phyloP scores from a whole-genome alignment of 2,113 vertebrate species.

The Puffinus mauretanicus region DNA sequence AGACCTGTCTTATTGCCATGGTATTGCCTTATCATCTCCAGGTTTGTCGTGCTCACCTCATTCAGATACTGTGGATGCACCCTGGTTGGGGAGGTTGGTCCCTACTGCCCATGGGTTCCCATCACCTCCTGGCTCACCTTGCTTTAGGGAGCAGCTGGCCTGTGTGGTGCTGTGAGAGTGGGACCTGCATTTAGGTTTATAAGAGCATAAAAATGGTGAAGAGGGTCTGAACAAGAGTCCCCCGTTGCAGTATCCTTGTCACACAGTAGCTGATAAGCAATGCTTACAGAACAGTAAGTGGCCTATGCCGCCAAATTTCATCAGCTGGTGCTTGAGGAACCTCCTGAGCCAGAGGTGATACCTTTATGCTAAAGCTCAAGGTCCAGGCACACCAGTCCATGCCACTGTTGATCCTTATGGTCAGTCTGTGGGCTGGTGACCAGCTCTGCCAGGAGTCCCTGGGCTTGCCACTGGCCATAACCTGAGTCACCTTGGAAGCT shows the following conservation, averaged over 20 bases:
- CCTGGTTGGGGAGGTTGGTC: background rate
- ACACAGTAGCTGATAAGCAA: background rate
- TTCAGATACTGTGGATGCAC: background rate
- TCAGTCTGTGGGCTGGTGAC: background rate
- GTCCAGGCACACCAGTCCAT: background rate
- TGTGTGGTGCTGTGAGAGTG: rapidly evolving
- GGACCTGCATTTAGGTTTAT: background rate
- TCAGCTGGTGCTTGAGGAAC: background rate
- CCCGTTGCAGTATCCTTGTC: background rate
- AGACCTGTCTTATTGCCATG: rapidly evolving
- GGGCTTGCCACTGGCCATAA: background rate
- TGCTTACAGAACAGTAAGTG: background rate
- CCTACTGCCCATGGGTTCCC: background rate
- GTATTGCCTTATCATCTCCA: background rate
- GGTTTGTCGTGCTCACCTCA: background rate
- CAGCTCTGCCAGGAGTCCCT: background rate
- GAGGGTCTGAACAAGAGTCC: background rate
- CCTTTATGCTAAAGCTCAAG: background rate
- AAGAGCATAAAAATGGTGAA: background rate
- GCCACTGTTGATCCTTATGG: background rate
- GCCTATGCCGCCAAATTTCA: background rate
- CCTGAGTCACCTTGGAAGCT: background rate
- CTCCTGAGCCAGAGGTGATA: background rate
- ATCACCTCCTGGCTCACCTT: background rate
- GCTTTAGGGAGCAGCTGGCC: background rate